A percentile compares a stretch with the other conserved stretches of the same genome.
Conservation (phyloP, 1,140 invertebrate genomes). For the Nasonia longicornis region DNA sequence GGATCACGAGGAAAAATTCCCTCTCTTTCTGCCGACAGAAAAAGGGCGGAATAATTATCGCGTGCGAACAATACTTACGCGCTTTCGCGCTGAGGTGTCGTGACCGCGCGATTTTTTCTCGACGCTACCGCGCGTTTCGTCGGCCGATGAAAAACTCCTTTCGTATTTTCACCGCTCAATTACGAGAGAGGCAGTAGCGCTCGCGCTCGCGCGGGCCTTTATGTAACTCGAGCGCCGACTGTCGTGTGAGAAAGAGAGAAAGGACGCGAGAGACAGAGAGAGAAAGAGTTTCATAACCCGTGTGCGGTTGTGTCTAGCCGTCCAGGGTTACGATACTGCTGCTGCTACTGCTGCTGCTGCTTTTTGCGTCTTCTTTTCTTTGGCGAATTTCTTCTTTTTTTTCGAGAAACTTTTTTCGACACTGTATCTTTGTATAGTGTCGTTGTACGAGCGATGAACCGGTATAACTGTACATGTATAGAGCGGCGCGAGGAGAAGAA, state of each 20-base stretch:
- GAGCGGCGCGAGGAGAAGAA: too few species aligned
- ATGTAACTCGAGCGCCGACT: slow-evolving; percentile 46
- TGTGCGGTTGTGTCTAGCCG: not conserved
- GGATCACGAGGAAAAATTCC: not conserved
- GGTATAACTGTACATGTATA: too few species aligned
- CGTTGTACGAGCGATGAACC: too few species aligned
- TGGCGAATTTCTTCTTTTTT: not conserved
- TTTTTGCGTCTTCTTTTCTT: slow-evolving; percentile 1
- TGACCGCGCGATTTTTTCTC: slow-evolving; percentile 23
- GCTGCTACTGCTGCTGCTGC: not conserved
- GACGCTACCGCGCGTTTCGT: not conserved
- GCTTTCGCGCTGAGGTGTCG: not conserved
- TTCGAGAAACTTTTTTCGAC: too few species aligned
- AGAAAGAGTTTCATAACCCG: slow-evolving; percentile 16
- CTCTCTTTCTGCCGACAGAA: not conserved
- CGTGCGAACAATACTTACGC: not conserved
- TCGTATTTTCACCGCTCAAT: slow-evolving; percentile 52
- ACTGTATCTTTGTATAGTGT: too few species aligned
- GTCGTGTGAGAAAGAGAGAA: slow-evolving; percentile 28
- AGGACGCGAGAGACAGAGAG: slow-evolving; percentile 16
- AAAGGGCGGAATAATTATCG: slow-evolving; percentile 10
- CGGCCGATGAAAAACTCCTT: slow-evolving; percentile 48
- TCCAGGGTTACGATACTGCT: not conserved
- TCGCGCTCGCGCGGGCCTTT: slow-evolving; percentile 36
- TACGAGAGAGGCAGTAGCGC: slow-evolving; percentile 44